These are phyloP conservation scores for Coenonympha arcania DNA, from an alignment of 2,888 invertebrate species.

Conservation along the genomic window DNA sequence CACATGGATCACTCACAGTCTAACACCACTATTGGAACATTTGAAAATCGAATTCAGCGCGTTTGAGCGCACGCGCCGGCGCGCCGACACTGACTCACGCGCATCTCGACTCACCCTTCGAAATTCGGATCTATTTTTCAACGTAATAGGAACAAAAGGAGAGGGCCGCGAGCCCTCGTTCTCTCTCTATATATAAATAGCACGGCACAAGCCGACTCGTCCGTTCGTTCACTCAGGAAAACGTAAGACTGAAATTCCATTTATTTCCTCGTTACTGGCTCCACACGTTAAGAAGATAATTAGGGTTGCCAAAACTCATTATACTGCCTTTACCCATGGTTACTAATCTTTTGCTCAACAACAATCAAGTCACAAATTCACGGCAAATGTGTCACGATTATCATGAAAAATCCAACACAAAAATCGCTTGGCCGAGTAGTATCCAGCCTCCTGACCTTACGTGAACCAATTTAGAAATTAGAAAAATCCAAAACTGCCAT, in stretches of 20 bases:
- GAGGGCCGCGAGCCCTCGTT: conserved; percentile 67
- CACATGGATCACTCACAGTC: conserved; percentile 27
- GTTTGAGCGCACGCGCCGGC: conserved; percentile 57
- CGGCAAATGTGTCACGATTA: too few species aligned
- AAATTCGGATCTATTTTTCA: conserved; percentile 66
- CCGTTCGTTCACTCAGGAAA: conserved; percentile 69
- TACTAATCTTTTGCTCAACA: too few species aligned
- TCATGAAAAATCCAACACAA: too few species aligned
- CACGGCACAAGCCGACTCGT: conserved; percentile 53
- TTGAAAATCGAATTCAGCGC: conserved; percentile 22
- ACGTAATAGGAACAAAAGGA: conserved; percentile 71
- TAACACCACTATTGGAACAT: conserved; percentile 23
- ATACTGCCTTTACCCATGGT: too few species aligned
- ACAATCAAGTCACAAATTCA: too few species aligned
- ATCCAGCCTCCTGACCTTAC: too few species aligned
- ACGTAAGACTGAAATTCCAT: conserved; percentile 43
- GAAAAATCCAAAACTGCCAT: too few species aligned
- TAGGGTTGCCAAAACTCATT: conserved; percentile 1
- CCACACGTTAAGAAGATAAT: conserved; percentile 37
- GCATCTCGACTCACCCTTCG: conserved; percentile 47
- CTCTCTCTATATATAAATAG: conserved; percentile 58
- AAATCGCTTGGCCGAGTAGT: too few species aligned
- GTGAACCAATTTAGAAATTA: too few species aligned
- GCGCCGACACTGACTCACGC: conserved; percentile 66
- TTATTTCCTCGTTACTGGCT: conserved; percentile 43